Conservation (phyloP, 1,140 invertebrate genomes). For the Riptortus pedestris region DNA sequence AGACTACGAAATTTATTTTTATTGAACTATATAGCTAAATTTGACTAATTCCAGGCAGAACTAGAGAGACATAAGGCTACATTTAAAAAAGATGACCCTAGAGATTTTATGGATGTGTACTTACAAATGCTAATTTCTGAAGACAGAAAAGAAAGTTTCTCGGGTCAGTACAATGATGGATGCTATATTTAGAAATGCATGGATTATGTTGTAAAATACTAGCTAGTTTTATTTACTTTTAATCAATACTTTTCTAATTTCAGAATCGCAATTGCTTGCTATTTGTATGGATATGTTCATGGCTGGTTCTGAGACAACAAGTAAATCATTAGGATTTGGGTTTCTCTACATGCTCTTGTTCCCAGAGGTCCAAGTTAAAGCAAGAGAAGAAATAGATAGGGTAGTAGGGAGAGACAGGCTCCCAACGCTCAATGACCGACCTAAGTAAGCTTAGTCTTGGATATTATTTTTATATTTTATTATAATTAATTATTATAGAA, state of each 20-base stretch:
- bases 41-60: conserved; percentile 44
- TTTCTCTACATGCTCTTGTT: conserved; percentile 65
- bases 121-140: conserved; percentile 51
- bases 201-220: not conserved
- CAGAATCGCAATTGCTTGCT: conserved; percentile 58
- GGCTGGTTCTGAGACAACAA: conserved; percentile 72
- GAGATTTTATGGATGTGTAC: conserved; percentile 80
- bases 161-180: too few species aligned
- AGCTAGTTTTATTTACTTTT: conserved; percentile 34
- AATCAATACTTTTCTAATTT: too few species aligned
- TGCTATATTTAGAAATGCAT: not conserved
- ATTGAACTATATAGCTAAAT: too few species aligned
- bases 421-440: conserved; percentile 56
- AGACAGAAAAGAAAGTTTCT: conserved; percentile 36
- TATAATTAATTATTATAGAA: too few species aligned
- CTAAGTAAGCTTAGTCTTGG: conserved; percentile 47
- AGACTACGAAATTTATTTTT: too few species aligned
- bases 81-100: conserved; percentile 49
- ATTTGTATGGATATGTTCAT: conserved; percentile 72
- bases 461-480: too few species aligned
- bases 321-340: conserved; percentile 62
- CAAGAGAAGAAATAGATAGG: conserved; percentile 67
- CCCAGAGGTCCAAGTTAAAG: conserved; percentile 67
- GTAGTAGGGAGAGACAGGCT: conserved; percentile 56
- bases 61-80: conserved; percentile 60